These are phyloP conservation scores for Triplophysa yarkandensis DNA, from an alignment of 2,797 vertebrate species.

Conservation along the genomic window DNA sequence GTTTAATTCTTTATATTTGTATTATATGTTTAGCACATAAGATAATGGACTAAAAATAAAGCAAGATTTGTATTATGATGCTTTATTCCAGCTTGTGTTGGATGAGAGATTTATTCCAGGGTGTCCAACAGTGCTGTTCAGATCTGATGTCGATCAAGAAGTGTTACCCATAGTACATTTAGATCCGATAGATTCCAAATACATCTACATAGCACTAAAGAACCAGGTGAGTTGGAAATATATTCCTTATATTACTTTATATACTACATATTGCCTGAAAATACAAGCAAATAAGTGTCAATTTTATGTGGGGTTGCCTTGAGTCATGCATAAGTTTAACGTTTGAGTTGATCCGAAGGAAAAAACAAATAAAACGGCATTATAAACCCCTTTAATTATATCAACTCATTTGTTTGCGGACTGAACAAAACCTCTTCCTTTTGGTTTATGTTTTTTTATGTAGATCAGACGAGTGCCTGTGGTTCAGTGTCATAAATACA, in stretches of 20 bases:
- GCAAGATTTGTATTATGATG: neutral
- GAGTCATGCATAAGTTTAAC: too few species aligned
- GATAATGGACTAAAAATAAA: too few species aligned
- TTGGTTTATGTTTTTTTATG: constrained; percentile 27
- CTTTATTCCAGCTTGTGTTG: constrained; percentile 66
- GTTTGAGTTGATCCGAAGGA: too few species aligned
- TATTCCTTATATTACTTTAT: too few species aligned
- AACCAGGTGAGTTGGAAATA: constrained; percentile 63
- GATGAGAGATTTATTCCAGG: constrained; percentile 56
- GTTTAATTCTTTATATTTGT: neutral
- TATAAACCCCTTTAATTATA: too few species aligned
- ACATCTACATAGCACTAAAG: constrained; percentile 63
- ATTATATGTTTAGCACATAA: too few species aligned
- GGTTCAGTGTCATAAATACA: constrained; percentile 59
- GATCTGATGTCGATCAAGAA: constrained; percentile 56
- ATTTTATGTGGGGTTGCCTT: too few species aligned
- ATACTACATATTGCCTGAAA: too few species aligned
- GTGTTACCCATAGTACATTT: constrained; percentile 66
- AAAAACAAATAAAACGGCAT: too few species aligned
- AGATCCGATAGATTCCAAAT: constrained; percentile 63
- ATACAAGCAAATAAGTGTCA: too few species aligned
- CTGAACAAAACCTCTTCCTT: neutral
- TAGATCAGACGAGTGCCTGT: constrained; percentile 66
- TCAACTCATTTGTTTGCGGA: neutral
- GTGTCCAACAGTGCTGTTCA: constrained; percentile 68